phyloP scores from a whole-genome alignment of 2,797 vertebrate genomes.

The Aldrovandia affinis region DNA sequence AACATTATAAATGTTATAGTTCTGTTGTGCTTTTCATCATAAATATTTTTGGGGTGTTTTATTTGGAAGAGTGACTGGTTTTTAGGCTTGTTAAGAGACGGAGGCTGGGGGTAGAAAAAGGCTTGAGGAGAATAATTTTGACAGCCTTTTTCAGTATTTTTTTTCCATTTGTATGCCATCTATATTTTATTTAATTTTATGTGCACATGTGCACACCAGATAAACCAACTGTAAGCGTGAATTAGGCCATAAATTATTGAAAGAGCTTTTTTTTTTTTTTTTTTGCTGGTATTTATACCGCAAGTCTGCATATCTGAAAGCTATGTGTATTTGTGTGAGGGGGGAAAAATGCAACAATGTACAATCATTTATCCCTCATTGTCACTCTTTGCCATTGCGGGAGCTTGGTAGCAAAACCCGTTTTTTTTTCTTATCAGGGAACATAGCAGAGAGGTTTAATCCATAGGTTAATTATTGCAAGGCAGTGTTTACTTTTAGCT shows the following conservation, averaged over 20 bases:
- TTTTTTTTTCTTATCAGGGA: constrained; percentile 63
- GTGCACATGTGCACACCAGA: constrained; percentile 69
- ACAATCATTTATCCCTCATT: constrained; percentile 63
- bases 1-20: constrained; percentile 80
- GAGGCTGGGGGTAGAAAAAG: constrained; percentile 1
- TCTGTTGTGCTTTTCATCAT: constrained; percentile 65
- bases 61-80: constrained; percentile 28
- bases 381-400: constrained; percentile 55
- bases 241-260: constrained; percentile 71
- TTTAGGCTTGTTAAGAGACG: constrained; percentile 21
- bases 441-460: constrained; percentile 68
- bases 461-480: constrained; percentile 68
- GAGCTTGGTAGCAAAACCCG: constrained; percentile 64
- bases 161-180: constrained; percentile 46
- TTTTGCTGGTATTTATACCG: constrained; percentile 64
- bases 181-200: constrained; percentile 66
- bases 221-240: constrained; percentile 68
- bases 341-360: constrained; percentile 11
- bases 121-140: constrained; percentile 4
- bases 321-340: neutral
- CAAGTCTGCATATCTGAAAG: constrained; percentile 68
- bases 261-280: constrained; percentile 68
- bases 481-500: constrained; percentile 69
- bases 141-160: constrained; percentile 13
- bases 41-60: constrained; percentile 64